Evolutionary conservation across 2,888 invertebrate species (phyloP).

Genomic region (Mythimna impura): DNA sequence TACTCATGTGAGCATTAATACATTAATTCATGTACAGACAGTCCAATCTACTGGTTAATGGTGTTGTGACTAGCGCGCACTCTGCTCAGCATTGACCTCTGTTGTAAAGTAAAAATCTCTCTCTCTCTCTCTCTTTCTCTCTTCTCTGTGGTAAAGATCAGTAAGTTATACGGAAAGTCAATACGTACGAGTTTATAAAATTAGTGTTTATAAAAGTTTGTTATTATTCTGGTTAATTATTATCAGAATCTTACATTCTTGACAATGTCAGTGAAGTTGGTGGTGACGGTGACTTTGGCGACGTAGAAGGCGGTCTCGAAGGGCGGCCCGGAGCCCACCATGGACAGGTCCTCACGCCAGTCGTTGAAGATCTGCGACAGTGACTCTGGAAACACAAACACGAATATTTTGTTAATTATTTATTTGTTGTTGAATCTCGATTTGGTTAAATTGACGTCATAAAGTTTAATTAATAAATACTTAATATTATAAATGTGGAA

Average conservation of each 20-base stretch:
- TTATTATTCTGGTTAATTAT: too few species aligned
- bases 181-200: too few species aligned
- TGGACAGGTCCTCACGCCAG: slow-evolving; percentile 86
- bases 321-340: slow-evolving; percentile 89
- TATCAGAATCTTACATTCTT: slow-evolving; percentile 84
- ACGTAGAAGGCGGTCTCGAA: slow-evolving; percentile 93
- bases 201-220: background rate
- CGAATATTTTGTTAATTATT: background rate
- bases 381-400: slow-evolving; percentile 77
- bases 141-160: too few species aligned
- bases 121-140: too few species aligned
- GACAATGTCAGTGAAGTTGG: slow-evolving; percentile 83
- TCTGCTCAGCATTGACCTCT: too few species aligned
- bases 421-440: background rate
- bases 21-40: too few species aligned
- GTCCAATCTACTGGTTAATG: too few species aligned
- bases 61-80: too few species aligned
- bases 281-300: slow-evolving; percentile 89
- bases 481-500: too few species aligned
- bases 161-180: too few species aligned
- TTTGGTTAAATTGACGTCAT: background rate
- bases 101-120: too few species aligned
- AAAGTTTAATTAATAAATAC: background rate
- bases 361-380: slow-evolving; percentile 85
- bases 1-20: too few species aligned